Conservation (phyloP, 2,888 invertebrate genomes). For the Brenthis ino region DNA sequence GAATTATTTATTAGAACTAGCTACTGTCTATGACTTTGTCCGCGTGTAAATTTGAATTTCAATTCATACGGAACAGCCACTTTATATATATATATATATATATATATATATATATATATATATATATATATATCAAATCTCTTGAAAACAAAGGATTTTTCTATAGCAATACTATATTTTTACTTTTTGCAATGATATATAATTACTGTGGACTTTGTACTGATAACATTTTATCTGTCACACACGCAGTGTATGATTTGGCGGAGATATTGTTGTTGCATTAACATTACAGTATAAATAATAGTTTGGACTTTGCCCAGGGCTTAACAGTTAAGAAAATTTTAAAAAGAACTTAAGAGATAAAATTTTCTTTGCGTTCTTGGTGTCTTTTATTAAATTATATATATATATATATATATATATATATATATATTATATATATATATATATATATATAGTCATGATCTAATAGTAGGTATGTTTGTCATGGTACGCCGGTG, state of each 20-base stretch:
- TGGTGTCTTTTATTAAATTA: too few species aligned
- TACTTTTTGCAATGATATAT: slow-evolving; percentile 15
- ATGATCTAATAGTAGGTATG: slow-evolving; percentile 34
- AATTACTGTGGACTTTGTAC: slow-evolving; percentile 8
- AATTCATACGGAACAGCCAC: too few species aligned
- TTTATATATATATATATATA: too few species aligned
- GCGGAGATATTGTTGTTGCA: background rate
- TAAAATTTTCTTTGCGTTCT: too few species aligned
- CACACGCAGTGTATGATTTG: background rate
- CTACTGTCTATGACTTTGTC: too few species aligned
- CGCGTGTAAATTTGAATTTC: too few species aligned
- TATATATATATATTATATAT: background rate
- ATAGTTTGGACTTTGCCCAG: too few species aligned
- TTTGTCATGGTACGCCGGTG: slow-evolving; percentile 59
- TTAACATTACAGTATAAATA: background rate
- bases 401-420: background rate
- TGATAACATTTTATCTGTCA: slow-evolving; percentile 14
- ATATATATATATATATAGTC: slow-evolving; percentile 3
- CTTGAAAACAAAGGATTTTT: background rate
- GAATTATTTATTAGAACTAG: background rate
- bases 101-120: too few species aligned
- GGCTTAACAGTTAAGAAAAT: too few species aligned
- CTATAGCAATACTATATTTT: background rate
- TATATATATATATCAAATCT: too few species aligned
- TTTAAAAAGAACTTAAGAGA: too few species aligned